Conservation (phyloP, 2,797 vertebrate genomes). For the Gephyroberyx darwinii region DNA sequence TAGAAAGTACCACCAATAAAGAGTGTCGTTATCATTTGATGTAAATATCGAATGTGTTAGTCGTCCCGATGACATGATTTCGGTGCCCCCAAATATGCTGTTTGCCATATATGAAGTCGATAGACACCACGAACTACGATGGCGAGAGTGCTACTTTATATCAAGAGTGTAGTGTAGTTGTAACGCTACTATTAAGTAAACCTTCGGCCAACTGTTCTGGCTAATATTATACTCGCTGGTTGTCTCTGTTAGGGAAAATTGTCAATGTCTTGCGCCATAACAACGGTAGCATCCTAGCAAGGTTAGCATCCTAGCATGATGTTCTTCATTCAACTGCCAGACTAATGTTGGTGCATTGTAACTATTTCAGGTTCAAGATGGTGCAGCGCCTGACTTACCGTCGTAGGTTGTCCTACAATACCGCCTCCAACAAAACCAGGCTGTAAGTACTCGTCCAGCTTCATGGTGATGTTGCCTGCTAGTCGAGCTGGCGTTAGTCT, state of each 20-base stretch:
- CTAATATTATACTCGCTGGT: background rate
- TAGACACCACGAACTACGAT: fast-evolving
- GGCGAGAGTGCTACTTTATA: too few species aligned
- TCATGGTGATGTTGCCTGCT: fast-evolving
- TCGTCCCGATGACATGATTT: background rate
- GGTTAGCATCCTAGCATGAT: slow-evolving; percentile 20
- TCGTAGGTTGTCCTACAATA: slow-evolving; percentile 99
- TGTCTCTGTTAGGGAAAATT: background rate
- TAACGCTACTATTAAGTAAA: fast-evolving
- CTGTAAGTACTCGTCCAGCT: slow-evolving; percentile 83
- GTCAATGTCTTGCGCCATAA: background rate
- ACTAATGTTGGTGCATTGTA: background rate
- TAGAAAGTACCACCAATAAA: fast-evolving
- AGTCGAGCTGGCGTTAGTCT: too few species aligned
- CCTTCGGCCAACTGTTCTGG: fast-evolving
- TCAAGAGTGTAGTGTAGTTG: fast-evolving
- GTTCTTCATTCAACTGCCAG: fast-evolving
- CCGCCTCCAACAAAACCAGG: slow-evolving; percentile 97
- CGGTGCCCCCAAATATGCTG: slow-evolving; percentile 22
- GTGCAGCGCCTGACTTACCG: slow-evolving; percentile 98
- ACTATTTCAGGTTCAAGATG: slow-evolving; percentile 83
- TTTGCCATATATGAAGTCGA: fast-evolving
- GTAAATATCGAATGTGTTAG: slow-evolving; percentile 15
- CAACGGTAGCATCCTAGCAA: background rate
- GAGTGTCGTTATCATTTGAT: fast-evolving